Evolutionary conservation across 2,888 invertebrate genomes (phyloP).

Genomic region (Omphaloscelis lunosa): DNA sequence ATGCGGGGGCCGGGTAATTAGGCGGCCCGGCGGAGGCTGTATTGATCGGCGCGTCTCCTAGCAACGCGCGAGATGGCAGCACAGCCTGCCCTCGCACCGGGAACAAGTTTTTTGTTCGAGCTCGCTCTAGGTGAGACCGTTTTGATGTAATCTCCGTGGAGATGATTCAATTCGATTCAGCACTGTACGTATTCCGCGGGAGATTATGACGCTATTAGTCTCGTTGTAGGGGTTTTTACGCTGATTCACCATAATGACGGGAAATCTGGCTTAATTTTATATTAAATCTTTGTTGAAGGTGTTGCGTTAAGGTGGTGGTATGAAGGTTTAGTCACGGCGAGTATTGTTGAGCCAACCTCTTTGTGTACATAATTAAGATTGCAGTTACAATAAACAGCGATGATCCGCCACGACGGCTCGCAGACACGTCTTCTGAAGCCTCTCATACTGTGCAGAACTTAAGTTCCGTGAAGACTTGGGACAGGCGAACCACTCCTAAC

Average conservation of each 20-base stretch:
- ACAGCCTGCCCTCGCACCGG: slow-evolving; percentile 83
- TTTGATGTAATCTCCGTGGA: slow-evolving; percentile 87
- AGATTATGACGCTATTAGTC: slow-evolving; percentile 75
- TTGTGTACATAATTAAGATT: slow-evolving; percentile 58
- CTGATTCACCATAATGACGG: slow-evolving; percentile 60
- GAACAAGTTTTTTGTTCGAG: slow-evolving; percentile 86
- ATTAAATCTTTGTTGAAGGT: slow-evolving; percentile 62
- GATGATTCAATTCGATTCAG: slow-evolving; percentile 87
- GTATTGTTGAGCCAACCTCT: slow-evolving; percentile 23
- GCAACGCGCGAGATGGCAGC: slow-evolving; percentile 89
- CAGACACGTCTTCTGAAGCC: slow-evolving; percentile 49
- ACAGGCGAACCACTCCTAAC: slow-evolving; percentile 33
- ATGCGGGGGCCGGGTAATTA: slow-evolving; percentile 83
- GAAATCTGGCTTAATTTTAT: slow-evolving; percentile 67
- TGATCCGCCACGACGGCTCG: slow-evolving; percentile 45
- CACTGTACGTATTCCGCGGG: slow-evolving; percentile 72
- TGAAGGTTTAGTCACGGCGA: slow-evolving; percentile 1
- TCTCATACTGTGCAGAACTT: slow-evolving; percentile 35
- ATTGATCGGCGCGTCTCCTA: slow-evolving; percentile 89
- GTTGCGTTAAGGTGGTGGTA: slow-evolving; percentile 16
- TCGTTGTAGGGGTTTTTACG: slow-evolving; percentile 65
- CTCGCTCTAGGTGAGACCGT: slow-evolving; percentile 86
- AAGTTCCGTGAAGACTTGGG: slow-evolving; percentile 38
- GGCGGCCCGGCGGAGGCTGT: slow-evolving; percentile 91
- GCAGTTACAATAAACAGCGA: slow-evolving; percentile 46